Evolutionary conservation across 2,888 invertebrate genomes (phyloP), one percentile per base, ranked within the genome.

Genomic region (Apodemia hepburni): DNA sequence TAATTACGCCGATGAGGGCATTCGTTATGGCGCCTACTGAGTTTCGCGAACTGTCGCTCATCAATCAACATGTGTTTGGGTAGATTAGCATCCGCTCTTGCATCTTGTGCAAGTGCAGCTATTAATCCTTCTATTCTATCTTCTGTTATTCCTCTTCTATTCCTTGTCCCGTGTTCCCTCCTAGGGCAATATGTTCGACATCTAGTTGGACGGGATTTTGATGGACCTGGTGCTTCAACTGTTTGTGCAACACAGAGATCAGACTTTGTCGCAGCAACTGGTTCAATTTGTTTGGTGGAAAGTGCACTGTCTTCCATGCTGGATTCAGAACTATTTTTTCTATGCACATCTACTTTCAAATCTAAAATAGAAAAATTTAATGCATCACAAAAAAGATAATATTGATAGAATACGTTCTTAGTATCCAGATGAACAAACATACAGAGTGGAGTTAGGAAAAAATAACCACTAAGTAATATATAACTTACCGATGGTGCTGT

Each of bases 321-420:
- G 68, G 97, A 97, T 82, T 96, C 97, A 0, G 97, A 97, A 76
- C 97, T 97, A 81, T 97, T 97, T 81, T 97, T 97, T 65, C 97
- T 94, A 87, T 98, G 98, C 62, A 98, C 97, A 86, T 98, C 98
- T 65, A 97, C 98, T 92, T 97, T 97, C 72, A 98, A 93, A 93
- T 98, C 97, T 95, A 82, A 11, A 86, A 89, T 69, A 71, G 54
- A 64, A 61, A 58, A n/a, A 57, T 61, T 35, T 62, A 22, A 57
- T 38, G n/a, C 7, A 58, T 2, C 9, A 5, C 8, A 58, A 33
- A 15, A 17, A 33, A 17, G n/a, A 9, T 38, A 3, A 38, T 38
- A 38, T 38, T 38, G 11, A 33, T 8, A 8, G 2, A 33, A 33
- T 8, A 33, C 8, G 33, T 7, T 33, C 33, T 8, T 33, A 38